Base-by-base conservation (phyloP, 64 coral and sea anemone genomes). In the Montipora cactus region DNA sequence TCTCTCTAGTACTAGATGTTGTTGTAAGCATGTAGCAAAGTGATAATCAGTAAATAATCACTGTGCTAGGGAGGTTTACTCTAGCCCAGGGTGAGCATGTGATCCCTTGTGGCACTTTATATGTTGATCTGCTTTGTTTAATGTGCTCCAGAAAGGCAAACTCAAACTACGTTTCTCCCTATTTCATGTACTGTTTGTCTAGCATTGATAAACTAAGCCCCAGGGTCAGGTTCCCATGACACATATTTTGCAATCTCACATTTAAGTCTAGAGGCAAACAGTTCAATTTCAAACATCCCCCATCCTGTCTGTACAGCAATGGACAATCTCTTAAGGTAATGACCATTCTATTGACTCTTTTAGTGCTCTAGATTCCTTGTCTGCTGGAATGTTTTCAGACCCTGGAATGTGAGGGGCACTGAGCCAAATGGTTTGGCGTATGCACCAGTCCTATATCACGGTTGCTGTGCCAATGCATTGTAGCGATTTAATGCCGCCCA, bases 171-270 rank as follows among this genome's bases (percentile, higher is more conserved):
- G 25, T 7, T 3, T 52, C 52, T 10, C 9, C 70, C 78, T 57
- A 47, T 87, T 92, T 73, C 77, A 28, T 92, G 16, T 67, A 92
- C 16, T 92, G 12, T 55, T 66, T 86, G 67, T 94, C 79, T 67
- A 94, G 91, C 73, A 92, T 86, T 82, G 44, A 86, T 70, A 92
- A 75, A 52, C 50, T 61, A 23, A 5, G 50, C 72, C 21, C 64
- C 70, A 57, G 93, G 49, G 78, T 90, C 93, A 49, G 93, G 88
- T 47, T 28, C 69, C 81, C 88, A 91, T n/a, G 88, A 91, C 5
- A 95, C 88, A 88, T 91, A 88, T n/a, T 55, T 10, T 16, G 8
- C 46, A 10, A 55, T 10, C 52, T 55, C 10, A 55, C 5, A 55
- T 37, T 7, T 55, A 55, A 55, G 52, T 10, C 52, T 55, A 55